A percentile compares a stretch with the other conserved stretches of the same genome.
These are phyloP conservation scores for Crossocerus cetratus DNA, from an alignment of 2,888 invertebrate species.

Conservation along the genomic window DNA sequence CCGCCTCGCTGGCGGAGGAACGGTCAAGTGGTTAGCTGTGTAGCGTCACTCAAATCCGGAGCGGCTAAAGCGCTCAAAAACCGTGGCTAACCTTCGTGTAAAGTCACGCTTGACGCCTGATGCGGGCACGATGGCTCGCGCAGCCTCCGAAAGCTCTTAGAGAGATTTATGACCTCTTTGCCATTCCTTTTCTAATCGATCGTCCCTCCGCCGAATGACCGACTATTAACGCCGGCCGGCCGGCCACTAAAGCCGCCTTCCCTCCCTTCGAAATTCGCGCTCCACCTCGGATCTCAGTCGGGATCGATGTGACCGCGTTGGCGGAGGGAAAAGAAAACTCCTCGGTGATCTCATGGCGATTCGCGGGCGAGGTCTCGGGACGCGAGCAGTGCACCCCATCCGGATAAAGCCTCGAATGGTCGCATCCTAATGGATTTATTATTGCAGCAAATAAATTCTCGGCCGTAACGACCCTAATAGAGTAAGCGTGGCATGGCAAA, in stretches of 20 bases:
- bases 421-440: constrained; percentile 75
- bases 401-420: constrained; percentile 58
- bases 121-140: constrained; percentile 52
- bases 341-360: not conserved
- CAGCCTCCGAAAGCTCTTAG: constrained; percentile 65
- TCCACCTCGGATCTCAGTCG: too few species aligned
- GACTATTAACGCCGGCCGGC: too few species aligned
- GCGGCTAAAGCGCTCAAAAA: constrained; percentile 72
- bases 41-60: constrained; percentile 74
- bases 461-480: constrained; percentile 75
- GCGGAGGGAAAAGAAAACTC: constrained; percentile 14
- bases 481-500: constrained; percentile 74
- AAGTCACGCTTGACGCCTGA: constrained; percentile 65
- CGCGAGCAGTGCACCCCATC: constrained; percentile 52
- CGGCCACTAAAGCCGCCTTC: too few species aligned
- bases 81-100: constrained; percentile 75
- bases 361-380: constrained; percentile 30
- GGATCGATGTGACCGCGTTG: too few species aligned
- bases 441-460: constrained; percentile 76
- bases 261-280: not conserved
- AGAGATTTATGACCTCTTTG: constrained; percentile 69
- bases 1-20: constrained; percentile 56
- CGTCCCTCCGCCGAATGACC: constrained; percentile 9
- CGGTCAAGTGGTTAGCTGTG: constrained; percentile 77
- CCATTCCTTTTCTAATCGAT: constrained; percentile 46